phyloP scores from a whole-genome alignment of 2,797 vertebrate species.

The Diplodus puntazzo region DNA sequence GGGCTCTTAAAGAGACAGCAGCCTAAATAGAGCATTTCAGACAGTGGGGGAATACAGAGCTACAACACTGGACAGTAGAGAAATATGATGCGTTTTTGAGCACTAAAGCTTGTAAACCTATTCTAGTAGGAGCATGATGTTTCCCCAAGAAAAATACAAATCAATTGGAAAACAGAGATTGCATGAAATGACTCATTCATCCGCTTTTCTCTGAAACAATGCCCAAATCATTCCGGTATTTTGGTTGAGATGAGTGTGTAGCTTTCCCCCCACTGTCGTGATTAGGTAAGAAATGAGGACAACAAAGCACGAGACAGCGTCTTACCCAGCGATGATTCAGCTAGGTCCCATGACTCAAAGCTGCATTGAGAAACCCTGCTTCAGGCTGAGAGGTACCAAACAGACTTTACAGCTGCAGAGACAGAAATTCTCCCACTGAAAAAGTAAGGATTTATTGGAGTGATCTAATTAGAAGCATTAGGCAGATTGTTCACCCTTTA shows the following conservation, averaged over 20 bases:
- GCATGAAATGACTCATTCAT: background rate
- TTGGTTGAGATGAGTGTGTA: background rate
- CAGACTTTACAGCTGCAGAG: conserved; percentile 28
- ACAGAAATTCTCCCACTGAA: conserved; percentile 21
- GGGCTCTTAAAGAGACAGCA: too few species aligned
- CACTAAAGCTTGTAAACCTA: too few species aligned
- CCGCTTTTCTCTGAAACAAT: background rate
- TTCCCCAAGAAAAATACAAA: background rate
- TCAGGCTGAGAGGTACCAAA: conserved; percentile 20
- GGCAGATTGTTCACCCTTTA: conserved; percentile 52
- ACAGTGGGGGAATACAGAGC: too few species aligned
- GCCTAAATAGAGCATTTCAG: too few species aligned
- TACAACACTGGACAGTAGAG: too few species aligned
- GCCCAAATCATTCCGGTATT: background rate
- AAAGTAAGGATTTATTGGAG: conserved; percentile 58
- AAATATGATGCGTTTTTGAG: too few species aligned
- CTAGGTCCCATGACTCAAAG: conserved; percentile 15
- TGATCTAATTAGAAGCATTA: conserved; percentile 67
- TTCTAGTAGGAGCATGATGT: too few species aligned
- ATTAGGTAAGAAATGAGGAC: conserved; percentile 27
- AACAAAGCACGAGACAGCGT: background rate
- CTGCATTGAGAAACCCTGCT: conserved; percentile 25
- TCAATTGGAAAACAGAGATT: background rate
- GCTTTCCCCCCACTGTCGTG: background rate
- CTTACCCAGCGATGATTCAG: conserved; percentile 24